Base-by-base conservation (phyloP, 2,888 invertebrate genomes). In the Eurytoma adleriae region DNA sequence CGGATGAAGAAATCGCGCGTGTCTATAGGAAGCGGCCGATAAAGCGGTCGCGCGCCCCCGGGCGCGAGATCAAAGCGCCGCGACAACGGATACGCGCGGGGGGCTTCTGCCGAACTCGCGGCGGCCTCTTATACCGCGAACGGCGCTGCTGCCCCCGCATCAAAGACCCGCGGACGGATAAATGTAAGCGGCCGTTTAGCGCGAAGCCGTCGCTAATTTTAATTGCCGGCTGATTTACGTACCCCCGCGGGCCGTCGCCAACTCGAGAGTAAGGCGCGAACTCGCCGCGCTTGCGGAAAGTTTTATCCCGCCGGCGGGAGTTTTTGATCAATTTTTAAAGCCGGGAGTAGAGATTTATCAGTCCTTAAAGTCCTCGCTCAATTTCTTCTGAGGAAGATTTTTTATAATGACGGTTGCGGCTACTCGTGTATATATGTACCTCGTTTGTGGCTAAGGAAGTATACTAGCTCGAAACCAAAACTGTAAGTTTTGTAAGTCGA, bases 161-260 rank as follows among this genome's bases (percentile, higher is more conserved):
- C 90, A 90, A 90, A 90, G 90, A 87, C 83, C 85, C 85, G 90
- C 84, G 86, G 85, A 90, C 83, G 86, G 90, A 91, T 88, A 88
- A 88, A 89, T 89, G 89, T 88, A 88, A 89, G 89, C 88, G 86
- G 85, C 87, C 89, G 88, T 90, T 90, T 90, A 90, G 88, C 87
- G 86, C 82, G 89, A 90, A 90, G 83, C 84, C 85, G 82, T 87
- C 86, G 89, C 89, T 90, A 89, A 90, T 90, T 91, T 90, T 90
- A 90, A 90, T 90, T 89, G 86, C 85, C 83, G 76, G 78, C 83
- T 89, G 88, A 90, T 90, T 90, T 89, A 90, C 85, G 86, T 84
- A 64, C 30, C 40, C 16, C 13, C 20, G 18, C 24, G 24, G 4
- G 12, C n/a, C 10, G 7, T 10, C 27, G 40, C 54, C 12, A n/a